Conservation (phyloP, 2,797 vertebrate genomes). For the Hybognathus amarus region DNA sequence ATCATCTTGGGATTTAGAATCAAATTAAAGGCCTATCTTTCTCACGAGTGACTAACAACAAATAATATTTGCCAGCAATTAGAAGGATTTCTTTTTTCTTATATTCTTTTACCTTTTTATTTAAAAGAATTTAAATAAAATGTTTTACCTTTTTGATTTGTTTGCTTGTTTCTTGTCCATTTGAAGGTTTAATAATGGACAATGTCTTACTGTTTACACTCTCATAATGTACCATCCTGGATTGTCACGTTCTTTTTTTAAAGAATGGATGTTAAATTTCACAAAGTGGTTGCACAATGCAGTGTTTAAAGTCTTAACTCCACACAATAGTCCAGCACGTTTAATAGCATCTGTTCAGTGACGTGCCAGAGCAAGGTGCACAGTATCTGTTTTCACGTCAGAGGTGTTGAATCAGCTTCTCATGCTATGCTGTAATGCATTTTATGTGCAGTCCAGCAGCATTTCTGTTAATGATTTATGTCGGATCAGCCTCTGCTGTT, state of each 20-base stretch:
- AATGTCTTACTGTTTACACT: neutral
- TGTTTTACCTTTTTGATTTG: neutral
- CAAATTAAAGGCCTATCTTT: neutral
- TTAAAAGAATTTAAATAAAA: no score
- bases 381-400: conserved; percentile 24
- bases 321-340: neutral
- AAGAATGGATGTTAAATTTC: neutral
- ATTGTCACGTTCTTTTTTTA: neutral
- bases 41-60: neutral
- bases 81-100: neutral
- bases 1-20: neutral
- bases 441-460: conserved; percentile 39
- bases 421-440: conserved; percentile 8
- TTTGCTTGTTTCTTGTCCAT: neutral
- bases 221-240: neutral
- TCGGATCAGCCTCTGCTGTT: conserved; percentile 19
- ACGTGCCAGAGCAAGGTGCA: neutral
- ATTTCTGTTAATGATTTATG: conserved; percentile 45
- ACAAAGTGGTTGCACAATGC: neutral
- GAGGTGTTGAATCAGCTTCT: conserved; percentile 48
- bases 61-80: neutral
- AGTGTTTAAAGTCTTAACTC: neutral
- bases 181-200: neutral
- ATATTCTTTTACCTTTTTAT: no score
- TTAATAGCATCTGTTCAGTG: neutral